phyloP scores from a whole-genome alignment of 2,888 invertebrate genomes.

The Acanthopleura granulata region DNA sequence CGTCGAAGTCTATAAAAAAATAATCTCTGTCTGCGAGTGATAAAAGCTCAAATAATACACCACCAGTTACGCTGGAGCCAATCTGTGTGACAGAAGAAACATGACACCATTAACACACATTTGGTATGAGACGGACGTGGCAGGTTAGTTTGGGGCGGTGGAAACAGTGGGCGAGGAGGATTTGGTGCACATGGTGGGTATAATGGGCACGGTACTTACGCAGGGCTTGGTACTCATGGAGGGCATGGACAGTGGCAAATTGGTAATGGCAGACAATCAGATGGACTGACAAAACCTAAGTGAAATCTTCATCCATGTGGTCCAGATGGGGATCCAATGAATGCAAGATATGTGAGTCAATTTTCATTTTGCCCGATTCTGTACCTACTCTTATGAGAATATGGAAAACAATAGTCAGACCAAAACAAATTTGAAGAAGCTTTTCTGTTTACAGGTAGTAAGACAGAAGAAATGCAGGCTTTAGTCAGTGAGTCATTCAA shows the following conservation, averaged over 20 bases:
- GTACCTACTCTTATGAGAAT: constrained; percentile 10
- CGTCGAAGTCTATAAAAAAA: too few species aligned
- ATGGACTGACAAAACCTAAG: too few species aligned
- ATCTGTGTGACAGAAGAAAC: not conserved
- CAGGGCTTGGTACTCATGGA: too few species aligned
- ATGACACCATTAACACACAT: not conserved
- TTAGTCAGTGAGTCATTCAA: constrained; percentile 19
- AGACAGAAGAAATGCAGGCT: constrained; percentile 2
- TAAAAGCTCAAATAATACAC: too few species aligned
- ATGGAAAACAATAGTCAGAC: not conserved
- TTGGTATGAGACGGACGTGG: not conserved
- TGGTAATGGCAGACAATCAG: too few species aligned
- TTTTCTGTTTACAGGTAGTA: constrained; percentile 9
- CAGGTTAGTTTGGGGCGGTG: not conserved
- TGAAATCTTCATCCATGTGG: too few species aligned
- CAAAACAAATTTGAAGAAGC: not conserved
- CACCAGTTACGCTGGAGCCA: not conserved
- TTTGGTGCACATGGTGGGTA: not conserved
- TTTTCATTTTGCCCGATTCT: constrained; percentile 15
- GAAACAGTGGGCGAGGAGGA: not conserved
- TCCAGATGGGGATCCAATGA: constrained; percentile 5
- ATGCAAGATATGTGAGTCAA: constrained; percentile 14
- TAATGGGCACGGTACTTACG: not conserved
- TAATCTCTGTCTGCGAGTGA: too few species aligned
- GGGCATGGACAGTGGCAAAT: too few species aligned